Base-by-base conservation (phyloP, 2,888 invertebrate species). In the Pachymerium ferrugineum region DNA sequence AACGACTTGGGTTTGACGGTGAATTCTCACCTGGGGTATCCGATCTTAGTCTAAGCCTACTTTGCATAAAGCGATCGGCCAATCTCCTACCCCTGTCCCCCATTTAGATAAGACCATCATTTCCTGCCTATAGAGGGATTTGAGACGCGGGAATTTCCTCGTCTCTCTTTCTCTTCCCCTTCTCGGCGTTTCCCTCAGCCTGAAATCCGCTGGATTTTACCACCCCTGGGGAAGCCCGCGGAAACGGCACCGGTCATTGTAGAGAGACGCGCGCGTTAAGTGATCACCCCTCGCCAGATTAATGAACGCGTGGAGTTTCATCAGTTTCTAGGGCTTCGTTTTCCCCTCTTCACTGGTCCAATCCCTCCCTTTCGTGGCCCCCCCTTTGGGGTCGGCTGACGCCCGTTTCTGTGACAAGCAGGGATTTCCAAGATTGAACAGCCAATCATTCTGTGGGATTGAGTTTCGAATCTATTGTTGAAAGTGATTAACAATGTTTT, bases 261-360 rank as follows among this genome's bases (percentile, higher is more conserved):
- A 54, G 6, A 54, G 12, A 38, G 38, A 38, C 38, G 38, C 12
- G 38, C 38, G 38, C 38, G 38, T 54, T 54, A 54, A 54, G 47
- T 54, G 47, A 54, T 54, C 47, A 19, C 19, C 19, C 47, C 42
- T 54, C 10, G 47, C 47, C n/a, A 54, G 47, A 54, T 54, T 54
- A 54, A 54, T 54, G 47, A 54, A 54, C 47, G 19, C 38, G 38
- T 54, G 47, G 47, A 54, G 47, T 54, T 54, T 54, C 47, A 54
- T 54, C 47, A 54, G 47, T 54, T 54, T 54, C 19, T 19, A 54
- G 47, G 38, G 38, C 47, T 54, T 54, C 47, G 10, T 54, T 54
- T 54, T 19, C 22, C 47, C 47, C 22, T 16, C 2, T 47, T 16
- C 47, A 8, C 16, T 1, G 10, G 2, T 22, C 1, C 47, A 16